Evolutionary conservation across 2,113 vertebrate genomes (phyloP), one percentile per base, ranked within the genome.

Genomic region (Ophthalmolycus amberensis): DNA sequence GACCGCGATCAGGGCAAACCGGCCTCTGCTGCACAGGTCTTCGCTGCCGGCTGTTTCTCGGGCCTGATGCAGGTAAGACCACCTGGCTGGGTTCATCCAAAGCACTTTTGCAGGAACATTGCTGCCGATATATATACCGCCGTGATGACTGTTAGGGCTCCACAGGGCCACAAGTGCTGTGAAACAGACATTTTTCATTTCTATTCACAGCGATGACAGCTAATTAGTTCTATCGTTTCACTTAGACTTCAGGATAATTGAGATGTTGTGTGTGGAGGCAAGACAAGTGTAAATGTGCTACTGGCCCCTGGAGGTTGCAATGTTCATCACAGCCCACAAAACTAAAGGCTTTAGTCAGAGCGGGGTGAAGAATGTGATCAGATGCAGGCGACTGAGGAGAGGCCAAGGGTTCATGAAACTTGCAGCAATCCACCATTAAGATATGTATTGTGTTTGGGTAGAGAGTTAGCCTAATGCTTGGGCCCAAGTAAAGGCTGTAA

Each of bases 11-110:
- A 84, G 80, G 81, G 76, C 72, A 82, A 92, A 79, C 46, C 67
- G 0, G 10, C 89, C 2, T 81, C 92, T 3, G 62, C 83, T 20
- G 63, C 66, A 32, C 90, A 95, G 0, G 71, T 96, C 78, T 95
- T 94, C 59, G 7, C 88, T 3, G 96, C 96, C 0, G 96, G 96
- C 58, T 95, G 95, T 83, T 90, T 95, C 3, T 94, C 95, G 5
- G 96, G 96, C 4, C 40, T 95, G 11, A 67, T 94, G 37, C 92
- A 94, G 91, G 94, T 92, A 79, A 79, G 81, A 40, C 37, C 1
- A 11, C 20, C 34, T n/a, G 32, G 20, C 27, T 65, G 48, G 8
- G 9, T 56, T 60, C 8, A 38, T 10, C n/a, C 27, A 42, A n/a
- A 40, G 9, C 14, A 44, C n/a, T 34, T 59, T 20, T 14, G 9